Conservation (phyloP, 2,113 vertebrate genomes). For the Aviceda subcristata region DNA sequence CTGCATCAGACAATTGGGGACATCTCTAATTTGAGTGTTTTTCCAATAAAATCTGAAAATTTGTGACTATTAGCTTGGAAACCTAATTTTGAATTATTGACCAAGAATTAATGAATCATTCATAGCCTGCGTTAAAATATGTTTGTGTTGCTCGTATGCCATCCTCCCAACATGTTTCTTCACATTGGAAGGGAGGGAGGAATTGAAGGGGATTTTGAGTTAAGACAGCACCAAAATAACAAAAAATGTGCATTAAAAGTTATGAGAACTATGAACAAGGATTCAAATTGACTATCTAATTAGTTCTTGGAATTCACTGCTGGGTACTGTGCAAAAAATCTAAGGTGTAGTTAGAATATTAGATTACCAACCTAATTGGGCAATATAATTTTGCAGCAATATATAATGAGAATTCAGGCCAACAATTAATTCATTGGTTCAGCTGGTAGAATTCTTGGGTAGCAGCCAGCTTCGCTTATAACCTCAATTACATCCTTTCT, state of each 20-base stretch:
- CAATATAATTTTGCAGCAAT: constrained; percentile 27
- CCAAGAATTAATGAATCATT: not conserved
- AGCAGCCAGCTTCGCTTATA: not conserved
- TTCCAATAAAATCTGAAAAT: not conserved
- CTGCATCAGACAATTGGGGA: not conserved
- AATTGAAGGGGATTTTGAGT: not conserved
- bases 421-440: constrained; percentile 30
- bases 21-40: not conserved
- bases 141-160: not conserved
- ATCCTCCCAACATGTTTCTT: not conserved
- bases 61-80: not conserved
- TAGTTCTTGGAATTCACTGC: constrained; percentile 8
- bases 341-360: constrained; percentile 49
- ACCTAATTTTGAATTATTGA: not conserved
- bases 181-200: not conserved
- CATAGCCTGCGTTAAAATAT: not conserved
- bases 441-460: not conserved
- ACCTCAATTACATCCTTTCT: not conserved
- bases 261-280: not conserved
- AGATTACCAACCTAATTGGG: constrained; percentile 33
- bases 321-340: not conserved
- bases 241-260: not conserved
- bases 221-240: not conserved
- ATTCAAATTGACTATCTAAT: not conserved
- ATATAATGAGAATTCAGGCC: constrained; percentile 12